These are phyloP conservation scores for Clinocottus analis DNA, from an alignment of 2,113 vertebrate genomes.

Conservation along the genomic window DNA sequence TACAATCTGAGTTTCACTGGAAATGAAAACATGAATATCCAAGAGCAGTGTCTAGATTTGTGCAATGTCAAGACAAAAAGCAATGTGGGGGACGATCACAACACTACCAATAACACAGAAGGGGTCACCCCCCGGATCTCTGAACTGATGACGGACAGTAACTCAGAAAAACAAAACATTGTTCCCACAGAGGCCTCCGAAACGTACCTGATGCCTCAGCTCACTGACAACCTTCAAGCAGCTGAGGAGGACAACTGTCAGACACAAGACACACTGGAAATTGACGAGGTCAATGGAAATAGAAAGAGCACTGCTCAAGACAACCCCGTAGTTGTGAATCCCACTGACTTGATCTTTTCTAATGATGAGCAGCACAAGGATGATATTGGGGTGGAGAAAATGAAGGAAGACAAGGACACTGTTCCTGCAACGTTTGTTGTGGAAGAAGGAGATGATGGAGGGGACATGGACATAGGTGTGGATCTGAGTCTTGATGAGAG, in stretches of 20 bases:
- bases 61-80: slow-evolving; percentile 82
- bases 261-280: slow-evolving; percentile 69
- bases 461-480: slow-evolving; percentile 84
- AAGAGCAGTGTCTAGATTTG: slow-evolving; percentile 81
- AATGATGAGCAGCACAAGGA: slow-evolving; percentile 59
- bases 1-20: slow-evolving; percentile 62
- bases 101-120: slow-evolving; percentile 68
- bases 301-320: slow-evolving; percentile 63
- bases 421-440: slow-evolving; percentile 34
- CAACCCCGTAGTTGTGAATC: slow-evolving; percentile 24
- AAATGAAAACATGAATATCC: slow-evolving; percentile 86
- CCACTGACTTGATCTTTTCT: slow-evolving; percentile 65
- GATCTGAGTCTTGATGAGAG: slow-evolving; percentile 84
- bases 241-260: slow-evolving; percentile 67
- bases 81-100: slow-evolving; percentile 67
- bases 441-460: slow-evolving; percentile 59
- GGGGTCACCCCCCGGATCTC: slow-evolving; percentile 76
- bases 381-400: slow-evolving; percentile 45
- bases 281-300: slow-evolving; percentile 78
- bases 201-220: slow-evolving; percentile 66
- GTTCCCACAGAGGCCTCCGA: slow-evolving; percentile 64
- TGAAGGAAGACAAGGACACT: slow-evolving; percentile 57
- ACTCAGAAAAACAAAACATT: slow-evolving; percentile 64
- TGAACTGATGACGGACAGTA: slow-evolving; percentile 74
- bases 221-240: slow-evolving; percentile 72